Evolutionary conservation across 2,797 vertebrate species (phyloP), one percentile per base, ranked within the genome.

Genomic region (Muscicapa comitata): DNA sequence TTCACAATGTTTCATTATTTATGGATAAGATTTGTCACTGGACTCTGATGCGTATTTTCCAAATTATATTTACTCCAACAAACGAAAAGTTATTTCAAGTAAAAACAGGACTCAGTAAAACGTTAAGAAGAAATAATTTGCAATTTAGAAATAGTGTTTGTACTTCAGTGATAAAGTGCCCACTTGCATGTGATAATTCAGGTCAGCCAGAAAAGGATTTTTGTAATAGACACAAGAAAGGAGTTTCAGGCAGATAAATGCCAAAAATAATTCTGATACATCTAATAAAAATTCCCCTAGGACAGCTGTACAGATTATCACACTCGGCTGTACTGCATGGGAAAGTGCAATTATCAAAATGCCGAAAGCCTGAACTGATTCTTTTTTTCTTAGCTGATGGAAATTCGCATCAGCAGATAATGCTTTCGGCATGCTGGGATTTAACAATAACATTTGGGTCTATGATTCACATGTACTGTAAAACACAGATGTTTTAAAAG

Each of bases 251-350:
- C 85, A 94, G 68, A 83, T 11, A 81, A 93, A 90, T 45, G 87
- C 89, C 93, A 96, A 97, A 94, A 97, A 88, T 65, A 96, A 95
- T 87, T 58, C 63, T 90, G 91, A 96, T 88, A 88, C 37, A 90
- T 90, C 63, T 88, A 65, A 70, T 43, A 75, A 94, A 71, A 84
- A 95, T 87, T 90, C 93, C 73, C 85, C 58, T 61, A 77, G 53
- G 42, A 81, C 15, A 76, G 62, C 68, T 71, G 38, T 88, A 65
- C 53, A 81, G 75, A 90, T 67, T 85, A 93, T 86, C 73, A 77
- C 67, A 59, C 28, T 70, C 3, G 0, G 28, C 38, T 53, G 59
- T 40, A 40, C 66, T 78, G 57, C 94, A 91, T 85, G 87, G 83
- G 85, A 95, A 94, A 97, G 85, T 35, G 35, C 9, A 95, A 91